Evolutionary conservation across 1,140 invertebrate genomes (phyloP).

Genomic region (Metopolophium dirhodum): DNA sequence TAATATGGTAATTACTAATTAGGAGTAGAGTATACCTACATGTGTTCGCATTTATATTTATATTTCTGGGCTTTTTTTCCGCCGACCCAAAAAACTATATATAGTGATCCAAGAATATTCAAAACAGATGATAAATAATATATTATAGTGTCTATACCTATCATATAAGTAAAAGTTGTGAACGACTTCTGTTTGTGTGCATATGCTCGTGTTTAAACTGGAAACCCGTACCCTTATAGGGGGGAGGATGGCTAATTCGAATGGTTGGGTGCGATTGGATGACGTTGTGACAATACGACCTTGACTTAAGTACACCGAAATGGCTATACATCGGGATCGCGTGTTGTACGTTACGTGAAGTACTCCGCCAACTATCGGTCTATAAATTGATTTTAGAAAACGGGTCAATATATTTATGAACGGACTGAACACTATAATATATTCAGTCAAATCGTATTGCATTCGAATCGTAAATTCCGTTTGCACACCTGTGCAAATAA

Average conservation of each 20-base stretch:
- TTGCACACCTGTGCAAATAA: background rate
- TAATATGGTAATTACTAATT: too few species aligned
- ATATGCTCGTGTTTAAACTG: background rate
- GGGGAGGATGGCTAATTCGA: background rate
- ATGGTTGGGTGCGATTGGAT: background rate
- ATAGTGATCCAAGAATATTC: background rate
- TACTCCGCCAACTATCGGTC: background rate
- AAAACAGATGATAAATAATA: background rate
- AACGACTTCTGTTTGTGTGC: background rate
- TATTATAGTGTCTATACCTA: background rate
- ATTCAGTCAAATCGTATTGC: background rate
- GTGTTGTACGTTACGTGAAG: background rate
- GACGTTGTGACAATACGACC: background rate
- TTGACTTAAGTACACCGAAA: background rate
- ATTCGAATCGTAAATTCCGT: background rate
- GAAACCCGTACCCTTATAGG: background rate
- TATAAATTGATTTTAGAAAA: background rate
- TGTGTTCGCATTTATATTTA: too few species aligned
- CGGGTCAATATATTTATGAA: background rate
- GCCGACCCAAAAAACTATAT: too few species aligned
- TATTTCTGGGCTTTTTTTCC: too few species aligned
- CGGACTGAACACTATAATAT: too few species aligned
- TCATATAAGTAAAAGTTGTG: background rate
- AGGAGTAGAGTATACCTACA: too few species aligned
- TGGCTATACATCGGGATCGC: too few species aligned